Evolutionary conservation across 2,888 invertebrate species (phyloP), one percentile per base, ranked within the genome.

Genomic region (Agriotes lineatus): DNA sequence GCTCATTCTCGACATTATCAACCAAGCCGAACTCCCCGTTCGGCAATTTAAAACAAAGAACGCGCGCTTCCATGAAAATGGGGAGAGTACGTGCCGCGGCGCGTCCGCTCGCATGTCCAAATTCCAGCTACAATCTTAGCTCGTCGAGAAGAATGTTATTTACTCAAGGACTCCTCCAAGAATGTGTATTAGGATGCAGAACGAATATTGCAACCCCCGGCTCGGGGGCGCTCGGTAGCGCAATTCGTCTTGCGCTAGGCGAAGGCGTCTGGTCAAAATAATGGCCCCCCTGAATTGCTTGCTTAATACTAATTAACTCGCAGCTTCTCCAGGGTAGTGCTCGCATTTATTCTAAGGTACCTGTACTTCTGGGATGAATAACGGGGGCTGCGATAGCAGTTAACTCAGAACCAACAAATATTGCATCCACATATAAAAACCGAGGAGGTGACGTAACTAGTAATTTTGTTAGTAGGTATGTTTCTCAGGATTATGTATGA

Each of bases 151-250:
- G 59, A 56, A 60, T 60, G 65, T 33, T 71, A 62, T 71, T 71
- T 71, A 68, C 65, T 68, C 50, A 48, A 68, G 61, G 65, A 65
- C 52, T 69, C 50, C 68, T 56, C 16, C 71, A 68, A 69, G 68
- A 69, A 69, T 69, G 68, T 65, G 35, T 64, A 56, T 56, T 56
- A 56, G 62, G 44, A 64, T 64, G 63, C 56, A 37, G 37, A 54
- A 64, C 56, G 56, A 64, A 64, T 56, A 62, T 42, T 54, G 48
- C 18, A 37, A 6, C 48, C 5, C 25, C n/a, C 10, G 12, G 5
- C 12, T 20, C 9, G 19, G 48, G 12, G 25, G 6, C 6, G 30
- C 45, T 45, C 16, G 25, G 25, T 30, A 14, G 57, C 14, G 22
- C 39, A 22, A 18, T 25, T 16, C 6, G 57, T 18, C 42, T 16